phyloP scores from a whole-genome alignment of 1,140 invertebrate species.

The Dreissena rostriformis region DNA sequence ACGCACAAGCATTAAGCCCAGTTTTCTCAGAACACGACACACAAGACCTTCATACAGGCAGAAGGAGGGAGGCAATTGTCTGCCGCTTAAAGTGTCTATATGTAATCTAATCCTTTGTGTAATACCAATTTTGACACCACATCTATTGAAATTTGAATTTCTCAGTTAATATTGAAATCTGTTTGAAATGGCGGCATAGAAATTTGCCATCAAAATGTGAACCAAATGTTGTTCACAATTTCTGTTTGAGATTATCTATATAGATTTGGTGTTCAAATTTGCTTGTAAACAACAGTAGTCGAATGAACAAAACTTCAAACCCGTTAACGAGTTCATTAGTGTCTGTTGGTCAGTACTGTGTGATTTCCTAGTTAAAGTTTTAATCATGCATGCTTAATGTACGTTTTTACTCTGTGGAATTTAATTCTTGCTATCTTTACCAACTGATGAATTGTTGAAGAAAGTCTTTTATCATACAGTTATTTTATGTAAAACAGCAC shows the following conservation, averaged over 20 bases:
- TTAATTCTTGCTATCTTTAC: no score
- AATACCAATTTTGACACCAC: conserved; percentile 16
- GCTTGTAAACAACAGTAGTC: conserved; percentile 33
- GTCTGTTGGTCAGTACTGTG: no score
- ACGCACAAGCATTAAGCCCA: no score
- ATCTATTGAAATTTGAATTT: conserved; percentile 9
- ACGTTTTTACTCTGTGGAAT: no score
- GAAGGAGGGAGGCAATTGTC: neutral
- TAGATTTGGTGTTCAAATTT: conserved; percentile 30
- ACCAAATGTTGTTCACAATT: neutral
- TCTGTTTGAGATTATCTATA: neutral
- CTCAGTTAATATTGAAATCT: neutral
- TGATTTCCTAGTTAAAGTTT: no score
- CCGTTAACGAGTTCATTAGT: neutral
- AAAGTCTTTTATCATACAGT: no score
- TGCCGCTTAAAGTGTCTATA: conserved; percentile 16
- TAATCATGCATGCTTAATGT: no score
- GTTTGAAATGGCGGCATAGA: neutral
- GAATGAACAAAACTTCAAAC: conserved; percentile 13
- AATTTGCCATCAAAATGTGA: neutral
- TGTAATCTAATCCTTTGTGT: neutral
- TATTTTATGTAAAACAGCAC: no score
- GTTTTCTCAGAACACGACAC: no score
- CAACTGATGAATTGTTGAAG: no score
- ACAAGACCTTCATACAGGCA: neutral